phyloP scores from a whole-genome alignment of 2,888 invertebrate species.

The Opisthograptis luteolata region DNA sequence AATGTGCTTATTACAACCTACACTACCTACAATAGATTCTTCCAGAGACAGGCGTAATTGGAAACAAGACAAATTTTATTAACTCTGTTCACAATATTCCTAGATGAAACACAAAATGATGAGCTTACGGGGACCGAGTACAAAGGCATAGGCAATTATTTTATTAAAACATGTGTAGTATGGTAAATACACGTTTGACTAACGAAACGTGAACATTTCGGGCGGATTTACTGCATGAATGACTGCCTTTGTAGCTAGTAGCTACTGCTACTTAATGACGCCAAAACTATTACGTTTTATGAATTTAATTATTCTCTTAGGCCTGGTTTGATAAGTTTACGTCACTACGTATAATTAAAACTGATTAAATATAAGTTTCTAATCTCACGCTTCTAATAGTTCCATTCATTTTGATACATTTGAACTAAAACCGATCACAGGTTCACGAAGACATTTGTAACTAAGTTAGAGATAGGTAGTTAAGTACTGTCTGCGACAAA shows the following conservation, averaged over 20 bases:
- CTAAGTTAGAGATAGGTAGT: too few species aligned
- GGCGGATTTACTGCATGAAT: slow-evolving; percentile 58
- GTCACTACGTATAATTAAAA: background rate
- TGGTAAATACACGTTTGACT: slow-evolving; percentile 57
- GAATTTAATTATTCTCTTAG: slow-evolving; percentile 42
- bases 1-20: too few species aligned
- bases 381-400: too few species aligned
- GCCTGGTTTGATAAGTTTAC: background rate
- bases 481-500: too few species aligned
- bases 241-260: slow-evolving; percentile 56
- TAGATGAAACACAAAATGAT: slow-evolving; percentile 3
- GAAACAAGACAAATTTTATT: background rate
- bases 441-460: too few species aligned
- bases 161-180: slow-evolving; percentile 36
- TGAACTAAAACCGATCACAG: too few species aligned
- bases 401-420: too few species aligned
- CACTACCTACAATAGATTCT: background rate
- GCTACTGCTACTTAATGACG: slow-evolving; percentile 41
- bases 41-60: background rate
- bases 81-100: background rate
- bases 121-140: background rate
- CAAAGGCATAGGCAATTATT: slow-evolving; percentile 30
- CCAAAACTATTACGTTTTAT: slow-evolving; percentile 41
- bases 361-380: too few species aligned
- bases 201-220: slow-evolving; percentile 69